A percentile compares a stretch with the other conserved stretches of the same genome.
These are phyloP conservation scores for Aleadryas rufinucha DNA, from an alignment of 2,113 vertebrate species.

Conservation along the genomic window DNA sequence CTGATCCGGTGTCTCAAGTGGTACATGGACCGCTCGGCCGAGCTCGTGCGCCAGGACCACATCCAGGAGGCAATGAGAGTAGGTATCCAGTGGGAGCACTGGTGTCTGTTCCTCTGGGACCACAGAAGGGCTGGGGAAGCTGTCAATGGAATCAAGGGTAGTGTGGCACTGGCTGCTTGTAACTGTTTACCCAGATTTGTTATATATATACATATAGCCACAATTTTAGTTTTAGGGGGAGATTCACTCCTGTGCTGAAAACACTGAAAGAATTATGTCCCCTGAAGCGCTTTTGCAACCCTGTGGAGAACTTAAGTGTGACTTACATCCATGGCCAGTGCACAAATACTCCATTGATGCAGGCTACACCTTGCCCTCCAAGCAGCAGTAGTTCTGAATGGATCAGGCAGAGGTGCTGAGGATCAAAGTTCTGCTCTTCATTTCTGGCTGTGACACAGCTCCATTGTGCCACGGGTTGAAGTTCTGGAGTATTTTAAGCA, in stretches of 20 bases:
- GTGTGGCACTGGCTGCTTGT: not conserved
- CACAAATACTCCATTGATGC: not conserved
- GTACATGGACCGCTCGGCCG: conserved; percentile 98
- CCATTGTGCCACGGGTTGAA: not conserved
- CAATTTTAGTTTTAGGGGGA: not conserved
- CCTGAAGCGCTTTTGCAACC: not conserved
- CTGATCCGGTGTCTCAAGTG: conserved; percentile 96
- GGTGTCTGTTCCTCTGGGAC: not conserved
- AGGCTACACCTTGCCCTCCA: not conserved
- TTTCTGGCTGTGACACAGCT: not conserved
- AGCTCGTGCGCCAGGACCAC: conserved; percentile 93
- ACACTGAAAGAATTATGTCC: not conserved
- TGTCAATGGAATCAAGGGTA: not conserved
- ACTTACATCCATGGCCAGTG: not conserved
- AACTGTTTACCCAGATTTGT: not conserved
- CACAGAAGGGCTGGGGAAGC: not conserved
- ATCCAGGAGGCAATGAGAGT: conserved; percentile 98
- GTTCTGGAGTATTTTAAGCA: not conserved
- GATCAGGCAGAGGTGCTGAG: not conserved
- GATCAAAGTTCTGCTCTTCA: not conserved
- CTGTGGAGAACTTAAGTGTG: not conserved
- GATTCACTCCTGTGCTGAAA: not conserved
- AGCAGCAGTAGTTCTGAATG: not conserved
- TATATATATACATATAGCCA: too few relatives aligned
- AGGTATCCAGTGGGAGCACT: not conserved